Conservation (phyloP, 2,113 vertebrate species). For the Hemichromis elongatus region DNA sequence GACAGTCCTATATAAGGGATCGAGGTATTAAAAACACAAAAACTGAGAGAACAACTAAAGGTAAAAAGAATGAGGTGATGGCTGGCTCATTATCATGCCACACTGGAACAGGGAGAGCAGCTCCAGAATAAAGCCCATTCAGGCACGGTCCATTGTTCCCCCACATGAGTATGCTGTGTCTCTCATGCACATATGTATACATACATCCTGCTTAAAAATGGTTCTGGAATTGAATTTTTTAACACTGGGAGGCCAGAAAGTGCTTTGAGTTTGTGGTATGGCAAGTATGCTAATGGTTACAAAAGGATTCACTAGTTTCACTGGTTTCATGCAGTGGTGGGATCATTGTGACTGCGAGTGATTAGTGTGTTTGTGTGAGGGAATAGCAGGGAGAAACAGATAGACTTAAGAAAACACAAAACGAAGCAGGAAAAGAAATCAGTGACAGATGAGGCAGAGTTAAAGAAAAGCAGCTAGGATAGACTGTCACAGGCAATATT, state of each 20-base stretch:
- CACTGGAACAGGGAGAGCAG: slow-evolving; percentile 59
- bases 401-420: neutral
- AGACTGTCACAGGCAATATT: neutral
- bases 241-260: slow-evolving; percentile 33
- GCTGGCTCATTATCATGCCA: slow-evolving; percentile 29
- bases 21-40: neutral
- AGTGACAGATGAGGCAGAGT: neutral
- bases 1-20: neutral
- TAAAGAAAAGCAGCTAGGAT: neutral
- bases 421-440: neutral
- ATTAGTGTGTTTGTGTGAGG: neutral
- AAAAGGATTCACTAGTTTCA: slow-evolving; percentile 17
- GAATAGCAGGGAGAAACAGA: neutral
- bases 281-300: neutral
- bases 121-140: slow-evolving; percentile 72
- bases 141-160: slow-evolving; percentile 58
- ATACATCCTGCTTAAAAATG: slow-evolving; percentile 18
- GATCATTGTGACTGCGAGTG: neutral
- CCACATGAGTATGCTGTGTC: slow-evolving; percentile 23
- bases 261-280: slow-evolving; percentile 4
- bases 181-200: slow-evolving; percentile 10
- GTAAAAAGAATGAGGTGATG: slow-evolving; percentile 18
- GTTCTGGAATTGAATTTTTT: slow-evolving; percentile 57
- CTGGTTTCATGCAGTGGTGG: slow-evolving; percentile 2
- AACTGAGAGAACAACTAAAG: slow-evolving; percentile 12